These are phyloP conservation scores for Montipora sp. DNA, from an alignment of 64 coral and sea anemone genomes.

Conservation along the genomic window DNA sequence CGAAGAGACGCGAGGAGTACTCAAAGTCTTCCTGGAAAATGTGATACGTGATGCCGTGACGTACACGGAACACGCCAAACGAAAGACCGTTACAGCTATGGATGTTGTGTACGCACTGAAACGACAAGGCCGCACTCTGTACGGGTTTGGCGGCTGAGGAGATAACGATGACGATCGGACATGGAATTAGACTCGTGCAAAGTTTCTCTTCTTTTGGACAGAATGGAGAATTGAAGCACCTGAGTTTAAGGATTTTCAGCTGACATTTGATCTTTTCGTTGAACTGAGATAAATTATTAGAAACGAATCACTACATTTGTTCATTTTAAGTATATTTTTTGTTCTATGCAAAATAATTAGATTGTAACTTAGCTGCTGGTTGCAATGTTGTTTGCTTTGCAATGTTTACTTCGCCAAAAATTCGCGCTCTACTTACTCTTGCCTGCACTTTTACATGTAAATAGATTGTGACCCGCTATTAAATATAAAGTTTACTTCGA, in stretches of 20 bases:
- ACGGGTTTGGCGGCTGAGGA: constrained; percentile 66
- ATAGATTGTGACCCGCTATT: neutral
- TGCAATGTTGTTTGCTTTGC: no score
- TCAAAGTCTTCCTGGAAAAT: constrained; percentile 66
- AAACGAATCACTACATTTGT: no score
- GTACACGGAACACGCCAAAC: constrained; percentile 79
- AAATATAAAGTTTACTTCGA: no score
- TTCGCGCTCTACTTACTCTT: neutral
- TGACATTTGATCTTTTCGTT: no score
- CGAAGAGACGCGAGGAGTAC: constrained; percentile 71
- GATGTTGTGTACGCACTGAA: constrained; percentile 78
- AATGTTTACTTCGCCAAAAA: no score
- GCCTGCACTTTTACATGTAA: neutral
- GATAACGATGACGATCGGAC: neutral
- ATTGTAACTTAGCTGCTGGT: no score
- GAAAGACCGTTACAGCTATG: constrained; percentile 75
- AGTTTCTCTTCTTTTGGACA: neutral
- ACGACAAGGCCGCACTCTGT: constrained; percentile 75
- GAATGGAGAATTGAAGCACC: neutral
- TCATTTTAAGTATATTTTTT: no score
- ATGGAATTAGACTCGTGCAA: neutral
- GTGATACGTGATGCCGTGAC: constrained; percentile 73
- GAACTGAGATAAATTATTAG: no score
- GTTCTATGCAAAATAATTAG: no score
- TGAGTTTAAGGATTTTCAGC: no score